Conservation (phyloP, 2,797 vertebrate genomes). For the Choloepus didactylus region DNA sequence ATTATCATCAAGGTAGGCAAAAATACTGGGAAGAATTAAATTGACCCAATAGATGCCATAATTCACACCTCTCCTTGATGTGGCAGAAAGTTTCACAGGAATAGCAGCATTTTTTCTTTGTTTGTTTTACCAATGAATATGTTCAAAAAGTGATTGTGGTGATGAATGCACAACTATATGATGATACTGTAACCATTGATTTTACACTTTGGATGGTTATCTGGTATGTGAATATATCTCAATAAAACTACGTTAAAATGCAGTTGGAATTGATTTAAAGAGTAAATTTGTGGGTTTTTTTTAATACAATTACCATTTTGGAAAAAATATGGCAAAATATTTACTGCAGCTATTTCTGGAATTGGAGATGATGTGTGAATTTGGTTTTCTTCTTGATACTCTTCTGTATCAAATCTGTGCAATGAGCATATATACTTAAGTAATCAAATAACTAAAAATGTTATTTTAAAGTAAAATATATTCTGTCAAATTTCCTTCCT, state of each 20-base stretch:
- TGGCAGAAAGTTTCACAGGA: neutral
- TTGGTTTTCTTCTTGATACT: neutral
- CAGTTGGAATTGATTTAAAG: constrained; percentile 20
- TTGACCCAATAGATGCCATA: neutral
- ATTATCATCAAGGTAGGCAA: neutral
- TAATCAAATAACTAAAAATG: neutral
- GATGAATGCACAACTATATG: no score
- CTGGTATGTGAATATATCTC: no score
- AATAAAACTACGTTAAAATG: neutral
- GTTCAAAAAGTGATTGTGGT: no score
- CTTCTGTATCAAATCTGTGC: neutral
- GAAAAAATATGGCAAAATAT: constrained; percentile 8
- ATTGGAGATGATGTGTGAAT: neutral
- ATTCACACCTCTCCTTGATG: constrained; percentile 13
- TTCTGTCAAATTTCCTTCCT: neutral
- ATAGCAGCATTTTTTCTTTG: neutral
- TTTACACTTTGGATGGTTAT: no score
- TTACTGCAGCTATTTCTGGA: constrained; percentile 4
- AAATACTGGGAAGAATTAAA: constrained; percentile 22
- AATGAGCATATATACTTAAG: neutral
- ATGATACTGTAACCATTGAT: no score
- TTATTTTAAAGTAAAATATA: constrained; percentile 9
- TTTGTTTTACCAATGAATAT: no score
- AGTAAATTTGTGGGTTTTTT: neutral
- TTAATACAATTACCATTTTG: constrained; percentile 34